Base-by-base conservation (phyloP, 2,797 vertebrate species). In the Phalloptychus januarius region DNA sequence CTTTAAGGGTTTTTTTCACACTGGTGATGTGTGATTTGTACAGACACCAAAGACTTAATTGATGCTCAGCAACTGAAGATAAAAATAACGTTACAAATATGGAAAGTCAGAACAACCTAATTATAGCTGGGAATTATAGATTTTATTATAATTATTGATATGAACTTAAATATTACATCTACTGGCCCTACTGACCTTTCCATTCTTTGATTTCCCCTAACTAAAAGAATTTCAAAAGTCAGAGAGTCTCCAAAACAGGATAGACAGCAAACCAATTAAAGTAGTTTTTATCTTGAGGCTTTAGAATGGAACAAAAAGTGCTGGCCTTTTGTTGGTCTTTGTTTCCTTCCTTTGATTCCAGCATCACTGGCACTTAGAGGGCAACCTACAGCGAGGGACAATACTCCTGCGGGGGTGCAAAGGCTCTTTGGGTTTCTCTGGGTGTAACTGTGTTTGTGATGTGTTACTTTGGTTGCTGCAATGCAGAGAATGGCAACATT, bases 401-500 rank as follows among this genome's bases (percentile, higher is more conserved):
- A 91, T 71, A 56, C 80, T 56, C 52, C 23, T 84, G 83, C 83
- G 80, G 86, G 77, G 86, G 75, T 67, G 81, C 75, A 73, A 75
- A 86, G 73, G 80, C 88, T 80, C 79, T 75, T 83, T 79, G 83
- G 87, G 80, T 83, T 88, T 88, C 87, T 79, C 75, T 74, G 81
- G 87, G 82, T 90, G 82, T 85, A 83, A 82, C 78, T 80, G 82
- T 85, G 86, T 79, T 81, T 91, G 85, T 90, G 91, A 91, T 91
- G 86, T 89, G 84, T 93, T 89, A 84, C 84, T 82, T 87, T 79
- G 89, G 85, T 84, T 92, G 88, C 92, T 94, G 92, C 92, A 93
- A 90, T 93, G 92, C 92, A 93, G 92, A 82, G 90, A 91, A 87
- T 90, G 82, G 77, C 85, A 91, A 92, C 93, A 94, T 93, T 94